These are phyloP conservation scores for Macropus fuliginosus DNA, from an alignment of 2,797 vertebrate genomes.

Conservation along the genomic window DNA sequence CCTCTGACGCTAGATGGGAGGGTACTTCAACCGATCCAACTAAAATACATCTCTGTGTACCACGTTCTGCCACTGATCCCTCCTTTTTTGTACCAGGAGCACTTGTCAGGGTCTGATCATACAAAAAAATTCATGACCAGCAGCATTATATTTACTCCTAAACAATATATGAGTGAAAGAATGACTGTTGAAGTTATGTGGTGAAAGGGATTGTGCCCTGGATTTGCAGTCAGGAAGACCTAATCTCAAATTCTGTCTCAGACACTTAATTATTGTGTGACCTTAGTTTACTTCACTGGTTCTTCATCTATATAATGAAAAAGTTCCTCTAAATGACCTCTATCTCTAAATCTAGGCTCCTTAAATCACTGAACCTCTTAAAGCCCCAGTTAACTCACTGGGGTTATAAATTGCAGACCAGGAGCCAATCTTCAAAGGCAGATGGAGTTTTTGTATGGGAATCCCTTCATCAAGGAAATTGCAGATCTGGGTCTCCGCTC, in stretches of 20 bases:
- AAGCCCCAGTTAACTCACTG: neutral
- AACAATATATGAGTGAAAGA: neutral
- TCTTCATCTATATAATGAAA: neutral
- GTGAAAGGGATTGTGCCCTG: neutral
- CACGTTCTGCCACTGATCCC: neutral
- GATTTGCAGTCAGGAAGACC: neutral
- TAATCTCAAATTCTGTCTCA: neutral
- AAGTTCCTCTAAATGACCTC: neutral
- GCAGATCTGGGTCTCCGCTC: neutral
- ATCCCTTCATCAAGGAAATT: neutral
- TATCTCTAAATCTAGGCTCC: neutral
- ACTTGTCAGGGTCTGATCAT: neutral
- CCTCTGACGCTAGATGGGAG: neutral
- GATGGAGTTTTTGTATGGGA: neutral
- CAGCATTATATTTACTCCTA: neutral
- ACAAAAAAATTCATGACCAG: neutral
- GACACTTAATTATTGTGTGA: neutral
- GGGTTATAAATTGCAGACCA: neutral
- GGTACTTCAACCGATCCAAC: neutral
- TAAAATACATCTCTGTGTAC: neutral
- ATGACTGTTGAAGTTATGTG: neutral
- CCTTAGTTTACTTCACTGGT: neutral
- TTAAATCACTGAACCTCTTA: neutral
- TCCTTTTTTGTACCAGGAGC: neutral
- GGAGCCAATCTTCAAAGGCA: neutral